These are phyloP conservation scores for Drosophila jambulina DNA, from an alignment of 1,140 invertebrate species.

Conservation along the genomic window DNA sequence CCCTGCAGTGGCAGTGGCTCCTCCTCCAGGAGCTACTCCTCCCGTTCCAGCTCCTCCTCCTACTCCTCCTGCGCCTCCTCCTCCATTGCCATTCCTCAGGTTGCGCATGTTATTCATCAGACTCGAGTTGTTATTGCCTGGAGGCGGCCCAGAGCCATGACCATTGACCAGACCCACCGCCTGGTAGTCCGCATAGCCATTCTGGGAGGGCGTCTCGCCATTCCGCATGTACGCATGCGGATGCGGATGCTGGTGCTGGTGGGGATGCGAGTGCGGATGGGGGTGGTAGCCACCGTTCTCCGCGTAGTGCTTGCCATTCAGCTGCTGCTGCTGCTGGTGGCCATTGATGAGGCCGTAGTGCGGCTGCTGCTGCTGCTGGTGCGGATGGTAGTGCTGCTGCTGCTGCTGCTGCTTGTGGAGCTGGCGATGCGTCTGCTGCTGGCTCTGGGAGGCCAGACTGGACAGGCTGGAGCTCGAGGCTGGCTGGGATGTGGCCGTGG, in stretches of 20 bases:
- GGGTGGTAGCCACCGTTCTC: constrained; percentile 62
- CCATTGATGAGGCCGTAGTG: constrained; percentile 74
- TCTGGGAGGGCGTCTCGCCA: constrained; percentile 41
- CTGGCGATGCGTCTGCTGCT: constrained; percentile 69
- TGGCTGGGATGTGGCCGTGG: constrained; percentile 79
- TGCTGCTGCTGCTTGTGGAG: constrained; percentile 57
- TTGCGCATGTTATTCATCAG: constrained; percentile 63
- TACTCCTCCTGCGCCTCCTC: neutral
- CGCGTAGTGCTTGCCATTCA: constrained; percentile 48
- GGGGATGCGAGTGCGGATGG: constrained; percentile 26
- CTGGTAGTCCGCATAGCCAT: constrained; percentile 41
- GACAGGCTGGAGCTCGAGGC: constrained; percentile 80
- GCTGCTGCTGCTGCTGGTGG: constrained; percentile 65
- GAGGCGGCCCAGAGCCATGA: constrained; percentile 37
- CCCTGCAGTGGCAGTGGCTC: neutral
- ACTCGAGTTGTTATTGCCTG: constrained; percentile 39
- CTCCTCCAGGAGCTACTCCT: constrained; percentile 6
- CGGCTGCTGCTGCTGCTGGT: constrained; percentile 57
- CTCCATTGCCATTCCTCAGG: constrained; percentile 64
- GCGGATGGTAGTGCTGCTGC: constrained; percentile 63
- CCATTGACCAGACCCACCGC: constrained; percentile 55
- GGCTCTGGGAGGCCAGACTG: constrained; percentile 76
- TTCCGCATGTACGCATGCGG: constrained; percentile 42
- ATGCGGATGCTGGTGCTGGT: constrained; percentile 40
- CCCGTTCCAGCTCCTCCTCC: constrained; percentile 6